Percentiles rank a stretch among this genome's conserved stretches.
phyloP scores from a whole-genome alignment of 53 echinoderm and acorn worm species.

The Arbacia lixula region DNA sequence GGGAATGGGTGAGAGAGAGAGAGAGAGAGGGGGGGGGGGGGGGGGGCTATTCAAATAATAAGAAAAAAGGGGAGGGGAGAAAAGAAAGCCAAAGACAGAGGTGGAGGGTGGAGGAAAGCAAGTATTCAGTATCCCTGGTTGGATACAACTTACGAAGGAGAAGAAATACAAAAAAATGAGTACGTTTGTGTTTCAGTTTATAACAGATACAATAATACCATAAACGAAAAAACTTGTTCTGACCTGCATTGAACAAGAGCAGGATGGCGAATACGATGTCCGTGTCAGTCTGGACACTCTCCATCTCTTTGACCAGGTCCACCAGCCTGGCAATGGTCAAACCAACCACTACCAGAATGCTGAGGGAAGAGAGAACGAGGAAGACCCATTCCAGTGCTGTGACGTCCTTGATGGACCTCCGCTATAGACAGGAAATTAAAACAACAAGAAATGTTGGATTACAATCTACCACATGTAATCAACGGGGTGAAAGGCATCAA shows the following conservation, averaged over 20 bases:
- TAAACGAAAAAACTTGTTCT: too few relatives aligned
- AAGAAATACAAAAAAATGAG: too few relatives aligned
- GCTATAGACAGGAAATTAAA: not conserved
- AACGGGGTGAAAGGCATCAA: too few relatives aligned
- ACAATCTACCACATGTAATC: too few relatives aligned
- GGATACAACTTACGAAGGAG: too few relatives aligned
- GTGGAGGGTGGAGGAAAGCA: too few relatives aligned
- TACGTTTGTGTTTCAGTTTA: too few relatives aligned
- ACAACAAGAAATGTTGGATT: not conserved
- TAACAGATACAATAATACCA: too few relatives aligned
- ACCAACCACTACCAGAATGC: slow-evolving; percentile 73
- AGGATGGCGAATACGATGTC: slow-evolving; percentile 58
- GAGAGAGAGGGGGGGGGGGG: not conserved
- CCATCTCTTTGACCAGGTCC: not conserved
- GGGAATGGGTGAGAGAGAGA: not conserved
- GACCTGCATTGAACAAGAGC: slow-evolving; percentile 62
- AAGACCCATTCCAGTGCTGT: slow-evolving; percentile 72
- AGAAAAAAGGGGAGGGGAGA: too few relatives aligned
- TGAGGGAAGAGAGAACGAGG: slow-evolving; percentile 58
- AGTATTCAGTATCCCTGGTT: too few relatives aligned
- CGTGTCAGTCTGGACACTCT: not conserved
- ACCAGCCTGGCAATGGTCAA: slow-evolving; percentile 79
- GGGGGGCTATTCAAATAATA: not conserved
- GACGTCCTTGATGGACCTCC: slow-evolving; percentile 67
- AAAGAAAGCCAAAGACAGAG: not conserved